Evolutionary conservation across 2,113 vertebrate species (phyloP), one percentile per base, ranked within the genome.

Genomic region (Austrofundulus limnaeus): DNA sequence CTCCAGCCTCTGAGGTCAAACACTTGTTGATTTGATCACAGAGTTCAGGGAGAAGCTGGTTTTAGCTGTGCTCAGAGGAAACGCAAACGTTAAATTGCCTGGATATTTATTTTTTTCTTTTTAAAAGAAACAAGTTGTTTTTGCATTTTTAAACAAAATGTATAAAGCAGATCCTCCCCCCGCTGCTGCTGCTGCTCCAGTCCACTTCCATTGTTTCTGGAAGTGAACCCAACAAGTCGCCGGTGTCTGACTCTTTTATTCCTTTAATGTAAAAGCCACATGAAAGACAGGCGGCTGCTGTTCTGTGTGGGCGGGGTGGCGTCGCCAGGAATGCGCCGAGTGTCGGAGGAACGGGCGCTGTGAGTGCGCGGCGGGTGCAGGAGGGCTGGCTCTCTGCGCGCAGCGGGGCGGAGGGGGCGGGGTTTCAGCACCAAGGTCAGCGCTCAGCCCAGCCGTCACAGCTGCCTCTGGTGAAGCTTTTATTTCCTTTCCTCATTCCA

Each of bases 341-440:
- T 14, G 39, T 14, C 12, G 15, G 39, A 41, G 39, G n/a, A 41
- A 41, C 12, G 5, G 2, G 39, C 14, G 39, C 15, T 41, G 13
- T 14, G 46, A 28, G 19, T 2, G 46, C 8, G 11, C 2, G 13
- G 1, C 12, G 17, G 46, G 23, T 28, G 19, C 20, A 38, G 20
- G 50, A 4, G 66, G 15, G 17, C 24, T n/a, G n/a, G n/a, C n/a
- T n/a, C n/a, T n/a, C n/a, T n/a, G n/a, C n/a, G n/a, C n/a, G n/a
- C 2, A 53, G 31, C 43, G n/a, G 65, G 49, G 25, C 25, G 25
- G n/a, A n/a, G n/a, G 7, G 28, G 28, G 28, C 8, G 55, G 24
- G 1, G 3, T 28, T 72, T 82, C 82, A 90, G 82, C 66, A 84
- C 87, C 81, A 75, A 80, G 84, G 81, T 80, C 82, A 89, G 84